A percentile compares a stretch with the other conserved stretches of the same genome.
Conservation (phyloP, 2,113 vertebrate species). For the Mesoclemmys tuberculata region DNA sequence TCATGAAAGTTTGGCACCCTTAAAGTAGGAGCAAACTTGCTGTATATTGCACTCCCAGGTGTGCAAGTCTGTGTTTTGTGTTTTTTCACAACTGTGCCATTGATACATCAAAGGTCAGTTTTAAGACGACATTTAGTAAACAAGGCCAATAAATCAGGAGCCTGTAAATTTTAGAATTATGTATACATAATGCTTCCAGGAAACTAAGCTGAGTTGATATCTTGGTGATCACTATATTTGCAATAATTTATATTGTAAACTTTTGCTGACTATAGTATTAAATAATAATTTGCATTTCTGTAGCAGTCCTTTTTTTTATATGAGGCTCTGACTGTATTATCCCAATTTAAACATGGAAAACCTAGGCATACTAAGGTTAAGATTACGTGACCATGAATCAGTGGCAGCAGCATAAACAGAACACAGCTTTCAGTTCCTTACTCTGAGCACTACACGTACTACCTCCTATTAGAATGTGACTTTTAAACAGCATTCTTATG, state of each 20-base stretch:
- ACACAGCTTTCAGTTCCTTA: not conserved
- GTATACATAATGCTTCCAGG: fast-evolving
- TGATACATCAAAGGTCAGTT: not conserved
- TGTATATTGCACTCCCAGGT: fast-evolving
- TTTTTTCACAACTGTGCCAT: not conserved
- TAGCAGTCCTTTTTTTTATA: not conserved
- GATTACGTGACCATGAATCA: not conserved
- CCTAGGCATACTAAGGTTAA: not conserved
- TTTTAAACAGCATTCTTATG: not conserved
- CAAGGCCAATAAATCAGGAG: not conserved
- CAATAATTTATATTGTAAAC: not conserved
- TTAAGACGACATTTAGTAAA: not conserved
- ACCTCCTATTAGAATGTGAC: not conserved
- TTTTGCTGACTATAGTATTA: not conserved
- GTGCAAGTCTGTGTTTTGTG: not conserved
- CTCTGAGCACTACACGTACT: not conserved
- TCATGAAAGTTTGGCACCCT: not conserved
- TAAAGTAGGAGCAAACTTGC: not conserved
- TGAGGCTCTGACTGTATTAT: not conserved
- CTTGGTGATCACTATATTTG: not conserved
- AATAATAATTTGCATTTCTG: not conserved
- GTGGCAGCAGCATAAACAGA: too few species aligned
- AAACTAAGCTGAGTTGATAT: not conserved
- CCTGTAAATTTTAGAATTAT: not conserved
- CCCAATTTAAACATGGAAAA: not conserved